Evolutionary conservation across 2,888 invertebrate species (phyloP), one percentile per base, ranked within the genome.

Genomic region (Osedax frankpressi): DNA sequence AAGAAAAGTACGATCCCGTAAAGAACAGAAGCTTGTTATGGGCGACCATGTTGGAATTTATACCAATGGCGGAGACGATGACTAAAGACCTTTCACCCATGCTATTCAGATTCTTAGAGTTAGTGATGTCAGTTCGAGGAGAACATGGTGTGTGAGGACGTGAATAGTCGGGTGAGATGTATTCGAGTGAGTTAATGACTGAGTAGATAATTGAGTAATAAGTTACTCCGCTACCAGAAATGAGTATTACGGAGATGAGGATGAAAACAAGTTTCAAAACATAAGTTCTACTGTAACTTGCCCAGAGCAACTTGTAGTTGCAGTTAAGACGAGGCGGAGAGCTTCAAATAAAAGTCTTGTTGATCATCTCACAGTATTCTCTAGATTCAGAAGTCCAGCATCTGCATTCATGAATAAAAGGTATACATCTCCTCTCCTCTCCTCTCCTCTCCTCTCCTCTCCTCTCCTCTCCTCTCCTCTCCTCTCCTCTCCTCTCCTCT

Each of bases 1-100:
- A 14, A 2, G 76, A 75, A 25, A 62, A 73, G 19, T 74, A 90
- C 1, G 92, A 93, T 86, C 87, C 88, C 78, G 84, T 87, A 6
- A 92, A 92, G 82, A 91, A 91, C 82, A 88, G 93, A 77, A 87
- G 89, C 77, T 86, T 92, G 72, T 83, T 95, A n/a, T 90, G 93
- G 89, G 90, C 90, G 84, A 87, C 89, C 27, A 89, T 94, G 88
- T 86, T 87, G 0, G 86, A 87, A 76, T 90, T 93, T 68, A 87
- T 91, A 2, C 88, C 89, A 76, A 86, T 91, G 14, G 90, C 90
- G 79, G 93, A 94, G 84, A 86, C 89, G 0, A 91, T 89, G 82
- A 93, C 93, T 79, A 88, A 90, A 70, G 90, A 92, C 81, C 85
- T 94, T 25, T 89, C 91, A 0, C 88, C 89, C 2, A 80, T 93